These are phyloP conservation scores for Sturnus vulgaris DNA, from an alignment of 2,113 vertebrate genomes.

Conservation along the genomic window DNA sequence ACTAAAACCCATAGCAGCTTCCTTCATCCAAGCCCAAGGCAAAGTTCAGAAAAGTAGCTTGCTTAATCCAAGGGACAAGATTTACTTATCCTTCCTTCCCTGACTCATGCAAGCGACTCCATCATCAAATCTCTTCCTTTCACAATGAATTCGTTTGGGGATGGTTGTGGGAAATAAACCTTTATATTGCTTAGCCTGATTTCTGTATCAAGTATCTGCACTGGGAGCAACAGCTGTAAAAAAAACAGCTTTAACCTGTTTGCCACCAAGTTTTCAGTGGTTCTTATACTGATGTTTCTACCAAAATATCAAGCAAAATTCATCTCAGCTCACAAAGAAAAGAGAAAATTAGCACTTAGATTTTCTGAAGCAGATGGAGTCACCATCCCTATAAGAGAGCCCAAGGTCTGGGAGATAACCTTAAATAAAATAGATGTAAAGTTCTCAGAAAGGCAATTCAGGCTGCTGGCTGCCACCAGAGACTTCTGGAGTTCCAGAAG, in stretches of 20 bases:
- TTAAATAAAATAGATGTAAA: background rate
- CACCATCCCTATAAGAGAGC: background rate
- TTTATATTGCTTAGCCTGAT: background rate
- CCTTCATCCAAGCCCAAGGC: background rate
- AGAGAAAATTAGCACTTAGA: background rate
- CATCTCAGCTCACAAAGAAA: background rate
- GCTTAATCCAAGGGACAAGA: background rate
- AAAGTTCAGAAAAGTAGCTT: background rate
- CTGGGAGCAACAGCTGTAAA: background rate
- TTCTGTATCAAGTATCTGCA: background rate
- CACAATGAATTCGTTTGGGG: background rate
- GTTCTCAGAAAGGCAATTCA: background rate
- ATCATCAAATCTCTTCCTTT: background rate
- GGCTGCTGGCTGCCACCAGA: background rate
- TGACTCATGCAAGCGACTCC: background rate
- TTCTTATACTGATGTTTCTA: background rate
- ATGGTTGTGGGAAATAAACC: background rate
- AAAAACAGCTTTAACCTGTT: background rate
- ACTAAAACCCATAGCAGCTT: background rate
- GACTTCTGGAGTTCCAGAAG: background rate
- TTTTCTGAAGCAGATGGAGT: background rate
- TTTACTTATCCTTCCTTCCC: background rate
- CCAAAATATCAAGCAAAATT: background rate
- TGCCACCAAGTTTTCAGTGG: background rate
- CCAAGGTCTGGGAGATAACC: background rate